Evolutionary conservation across 2,888 invertebrate genomes (phyloP), one percentile per base, ranked within the genome.

Genomic region (Cryptocephalus primarius): DNA sequence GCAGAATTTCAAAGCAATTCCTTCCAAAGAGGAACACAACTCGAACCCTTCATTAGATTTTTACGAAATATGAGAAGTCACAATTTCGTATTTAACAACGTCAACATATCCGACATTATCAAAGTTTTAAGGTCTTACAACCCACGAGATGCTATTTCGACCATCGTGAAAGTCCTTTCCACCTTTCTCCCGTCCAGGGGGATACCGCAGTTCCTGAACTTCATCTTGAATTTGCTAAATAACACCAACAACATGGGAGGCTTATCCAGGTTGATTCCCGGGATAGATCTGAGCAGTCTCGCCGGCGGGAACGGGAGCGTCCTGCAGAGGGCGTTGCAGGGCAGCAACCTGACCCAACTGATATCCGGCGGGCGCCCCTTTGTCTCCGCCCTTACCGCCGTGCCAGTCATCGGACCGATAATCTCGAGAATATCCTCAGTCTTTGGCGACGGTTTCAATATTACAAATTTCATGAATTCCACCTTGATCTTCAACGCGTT

Each of bases 61-160:
- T 40, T 51, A 9, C 11, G 34, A 13, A 47, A 38, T 9, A 33
- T 47, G 9, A 44, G 39, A 11, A 33, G 47, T 8, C 40, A 46
- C 32, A 50, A 47, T 12, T 39, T 45, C 14, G 31, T 44, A 1
- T 44, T 45, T 9, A 46, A 43, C 22, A 40, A 43, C 8, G 38
- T 53, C 9, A 49, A 46, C 33, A 40, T 53, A 3, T 42, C 42
- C 8, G 49, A 53, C 22, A 33, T 51, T 10, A 39, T 48, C 10
- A 42, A 43, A 12, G 4, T 48, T n/a, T 34, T 53, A 9, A 36
- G 38, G 4, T 39, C 47, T 10, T 41, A 39, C 9, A 53, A 41
- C 42, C 45, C 49, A 3, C 4, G 12, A 9, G 48, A 46, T 33
- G 40, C 40, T 3, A 11, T 48, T 9, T 10, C 13, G 2, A 44